A percentile compares a stretch with the other conserved stretches of the same genome.
Conservation (phyloP, 1,140 invertebrate genomes). For the Drosophila auraria region DNA sequence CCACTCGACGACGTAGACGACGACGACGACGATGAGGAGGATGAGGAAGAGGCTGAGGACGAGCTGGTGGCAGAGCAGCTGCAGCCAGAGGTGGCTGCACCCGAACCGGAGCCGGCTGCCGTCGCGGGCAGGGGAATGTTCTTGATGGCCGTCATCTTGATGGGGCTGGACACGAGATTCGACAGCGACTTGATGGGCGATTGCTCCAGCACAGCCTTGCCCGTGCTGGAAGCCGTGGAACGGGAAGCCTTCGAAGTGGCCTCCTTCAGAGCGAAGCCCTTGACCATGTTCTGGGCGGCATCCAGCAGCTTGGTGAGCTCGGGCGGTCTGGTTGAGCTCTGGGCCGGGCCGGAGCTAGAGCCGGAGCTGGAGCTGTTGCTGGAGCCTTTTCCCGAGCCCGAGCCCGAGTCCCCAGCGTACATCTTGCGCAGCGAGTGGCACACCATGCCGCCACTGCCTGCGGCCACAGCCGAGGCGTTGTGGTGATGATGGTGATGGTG, state of each 20-base stretch:
- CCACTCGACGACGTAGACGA: background rate
- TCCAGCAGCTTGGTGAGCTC: conserved; percentile 77
- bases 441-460: conserved; percentile 43
- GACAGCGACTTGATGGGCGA: conserved; percentile 88
- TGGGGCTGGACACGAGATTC: conserved; percentile 87
- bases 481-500: conserved; percentile 60
- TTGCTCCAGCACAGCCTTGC: conserved; percentile 84
- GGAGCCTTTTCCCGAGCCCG: conserved; percentile 28
- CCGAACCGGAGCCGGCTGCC: conserved; percentile 7
- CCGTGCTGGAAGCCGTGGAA: background rate
- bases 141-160: conserved; percentile 85
- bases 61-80: conserved; percentile 16
- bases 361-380: background rate
- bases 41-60: background rate
- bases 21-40: background rate
- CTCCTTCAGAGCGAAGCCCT: conserved; percentile 67
- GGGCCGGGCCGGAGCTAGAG: background rate
- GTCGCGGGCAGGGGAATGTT: conserved; percentile 79
- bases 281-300: conserved; percentile 84
- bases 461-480: conserved; percentile 55
- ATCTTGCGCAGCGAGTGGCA: conserved; percentile 40
- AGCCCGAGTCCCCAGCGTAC: conserved; percentile 32
- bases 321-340: conserved; percentile 23
- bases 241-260: conserved; percentile 8
- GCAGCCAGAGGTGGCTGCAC: conserved; percentile 4